These are phyloP conservation scores for Caenorhabditis latens DNA, from an alignment of 1,140 invertebrate genomes.

Conservation along the genomic window DNA sequence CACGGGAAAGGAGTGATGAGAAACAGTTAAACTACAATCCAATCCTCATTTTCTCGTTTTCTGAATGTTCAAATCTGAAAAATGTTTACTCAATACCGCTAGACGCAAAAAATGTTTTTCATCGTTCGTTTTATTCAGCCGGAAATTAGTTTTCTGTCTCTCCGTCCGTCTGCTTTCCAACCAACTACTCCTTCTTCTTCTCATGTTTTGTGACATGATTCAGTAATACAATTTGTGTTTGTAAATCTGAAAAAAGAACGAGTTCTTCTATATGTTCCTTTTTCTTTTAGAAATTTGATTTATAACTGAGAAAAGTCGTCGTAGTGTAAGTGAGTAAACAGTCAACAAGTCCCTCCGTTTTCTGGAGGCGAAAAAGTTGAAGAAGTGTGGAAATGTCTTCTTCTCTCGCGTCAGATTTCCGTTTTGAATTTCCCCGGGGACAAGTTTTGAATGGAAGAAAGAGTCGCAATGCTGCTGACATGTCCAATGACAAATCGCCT, in stretches of 20 bases:
- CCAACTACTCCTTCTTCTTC: background rate
- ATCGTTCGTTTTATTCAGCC: slow-evolving; percentile 43
- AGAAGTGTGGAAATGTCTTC: slow-evolving; percentile 18
- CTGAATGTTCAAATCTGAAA: background rate
- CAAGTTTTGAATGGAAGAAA: slow-evolving; percentile 46
- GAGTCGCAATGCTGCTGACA: slow-evolving; percentile 6
- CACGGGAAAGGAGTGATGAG: too few relatives aligned
- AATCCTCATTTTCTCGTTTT: background rate
- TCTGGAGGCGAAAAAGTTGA: background rate
- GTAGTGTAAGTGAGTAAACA: slow-evolving; percentile 27
- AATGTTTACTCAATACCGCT: background rate
- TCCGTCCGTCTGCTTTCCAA: background rate
- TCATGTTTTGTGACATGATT: slow-evolving; percentile 45
- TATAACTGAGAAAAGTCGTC: slow-evolving; percentile 16
- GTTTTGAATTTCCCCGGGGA: slow-evolving; percentile 44
- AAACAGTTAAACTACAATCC: too few relatives aligned
- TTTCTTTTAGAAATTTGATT: slow-evolving; percentile 10
- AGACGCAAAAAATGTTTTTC: background rate
- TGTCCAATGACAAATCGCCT: slow-evolving; percentile 47
- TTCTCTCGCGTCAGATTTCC: slow-evolving; percentile 35
- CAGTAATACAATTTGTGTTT: slow-evolving; percentile 36
- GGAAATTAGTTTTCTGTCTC: slow-evolving; percentile 5
- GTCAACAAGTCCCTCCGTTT: slow-evolving; percentile 35
- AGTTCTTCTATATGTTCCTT: background rate
- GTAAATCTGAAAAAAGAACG: slow-evolving; percentile 25